Conservation (phyloP, 2,888 invertebrate genomes). For the Heliconius ismenius region DNA sequence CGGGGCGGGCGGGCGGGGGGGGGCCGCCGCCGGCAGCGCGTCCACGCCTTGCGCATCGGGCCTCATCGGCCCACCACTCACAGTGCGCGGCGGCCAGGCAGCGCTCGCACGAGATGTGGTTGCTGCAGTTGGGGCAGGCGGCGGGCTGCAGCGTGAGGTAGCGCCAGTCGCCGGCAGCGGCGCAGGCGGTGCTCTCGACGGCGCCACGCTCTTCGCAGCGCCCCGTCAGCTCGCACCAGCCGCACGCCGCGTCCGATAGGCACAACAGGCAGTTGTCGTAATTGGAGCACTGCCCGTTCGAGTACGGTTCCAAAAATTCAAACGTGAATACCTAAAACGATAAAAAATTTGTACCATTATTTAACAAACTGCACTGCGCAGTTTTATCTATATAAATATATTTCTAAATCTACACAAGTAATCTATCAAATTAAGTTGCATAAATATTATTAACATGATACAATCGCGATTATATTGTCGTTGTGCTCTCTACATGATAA, state of each 20-base stretch:
- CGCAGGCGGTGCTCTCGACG: constrained; percentile 85
- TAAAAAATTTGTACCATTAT: neutral
- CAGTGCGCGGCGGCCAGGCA: constrained; percentile 90
- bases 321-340: constrained; percentile 87
- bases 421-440: neutral
- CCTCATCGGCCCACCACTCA: constrained; percentile 96
- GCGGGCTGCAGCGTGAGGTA: constrained; percentile 91
- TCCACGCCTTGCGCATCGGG: constrained; percentile 91
- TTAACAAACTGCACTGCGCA: neutral
- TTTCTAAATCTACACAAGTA: neutral
- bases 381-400: neutral
- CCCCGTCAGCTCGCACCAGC: constrained; percentile 93
- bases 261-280: constrained; percentile 94
- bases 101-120: constrained; percentile 92
- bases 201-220: constrained; percentile 85
- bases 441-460: too few relatives aligned
- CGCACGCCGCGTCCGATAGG: constrained; percentile 92
- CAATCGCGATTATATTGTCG: too few relatives aligned
- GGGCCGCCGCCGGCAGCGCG: constrained; percentile 86
- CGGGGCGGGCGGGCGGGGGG: constrained; percentile 86
- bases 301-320: constrained; percentile 94
- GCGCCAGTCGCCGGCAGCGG: constrained; percentile 84
- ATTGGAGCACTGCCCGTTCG: constrained; percentile 87
- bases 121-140: constrained; percentile 93
- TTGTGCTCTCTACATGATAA: too few relatives aligned